Evolutionary conservation across 2,113 vertebrate genomes (phyloP), one percentile per base, ranked within the genome.

Genomic region (Amazona guildingii): DNA sequence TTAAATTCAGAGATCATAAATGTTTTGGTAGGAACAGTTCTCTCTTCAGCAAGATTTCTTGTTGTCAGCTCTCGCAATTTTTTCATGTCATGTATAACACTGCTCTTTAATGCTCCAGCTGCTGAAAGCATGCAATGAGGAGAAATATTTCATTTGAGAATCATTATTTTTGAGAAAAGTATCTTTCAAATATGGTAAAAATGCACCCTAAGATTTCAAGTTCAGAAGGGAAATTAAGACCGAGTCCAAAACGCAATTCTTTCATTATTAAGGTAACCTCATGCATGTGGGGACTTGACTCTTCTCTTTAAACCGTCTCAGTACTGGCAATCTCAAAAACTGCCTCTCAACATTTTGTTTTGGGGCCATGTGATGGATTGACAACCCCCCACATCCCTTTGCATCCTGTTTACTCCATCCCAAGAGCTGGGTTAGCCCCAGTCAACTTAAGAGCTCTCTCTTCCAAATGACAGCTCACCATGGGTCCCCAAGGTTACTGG

Each of bases 1-100:
- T 90, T 51, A 68, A 86, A 72, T 46, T 92, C 66, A 86, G 64
- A 81, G 83, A 64, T 86, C 35, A 66, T 62, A 88, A 93, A 88
- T 31, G 9, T 64, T 23, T 68, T 54, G 24, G 39, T 75, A 86
- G 73, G 15, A 81, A 76, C 12, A 75, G 16, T 4, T 39, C 20
- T 39, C 16, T 83, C 37, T 74, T 43, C 59, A 54, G 48, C 4
- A 82, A 83, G 51, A 44, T 55, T 44, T 72, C 29, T 61, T 93
- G 12, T 73, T 91, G 64, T 69, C 61, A 39, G 61, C 33, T 84
- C 28, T 37, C 19, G 6, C 29, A 31, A 8, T 63, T 39, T 77
- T 80, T 68, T 86, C 35, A 24, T 86, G 43, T 25, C 41, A 62
- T 33, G 4, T 20, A 39, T 21, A 66, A 57, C 13, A 49, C 1